Conservation (phyloP, 2,888 invertebrate genomes). For the Trissonchulus latispiculum region DNA sequence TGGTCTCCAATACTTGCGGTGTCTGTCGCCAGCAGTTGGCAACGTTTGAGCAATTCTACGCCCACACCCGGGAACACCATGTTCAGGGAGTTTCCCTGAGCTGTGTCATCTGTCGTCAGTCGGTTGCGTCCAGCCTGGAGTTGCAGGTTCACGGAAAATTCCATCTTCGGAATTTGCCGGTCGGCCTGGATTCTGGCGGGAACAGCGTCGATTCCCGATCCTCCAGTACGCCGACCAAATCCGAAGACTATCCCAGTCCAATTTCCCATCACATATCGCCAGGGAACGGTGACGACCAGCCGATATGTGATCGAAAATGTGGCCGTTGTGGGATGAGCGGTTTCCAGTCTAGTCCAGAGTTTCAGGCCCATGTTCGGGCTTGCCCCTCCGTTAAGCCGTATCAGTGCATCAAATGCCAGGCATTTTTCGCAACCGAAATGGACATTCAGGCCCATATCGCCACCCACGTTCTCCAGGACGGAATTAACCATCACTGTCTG, state of each 20-base stretch:
- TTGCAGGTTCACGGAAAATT: slow-evolving; percentile 77
- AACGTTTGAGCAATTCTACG: slow-evolving; percentile 50
- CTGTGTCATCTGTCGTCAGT: slow-evolving; percentile 83
- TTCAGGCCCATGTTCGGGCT: neutral
- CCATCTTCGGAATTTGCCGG: no score
- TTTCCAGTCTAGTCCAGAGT: neutral
- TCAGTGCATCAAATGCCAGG: slow-evolving; percentile 60
- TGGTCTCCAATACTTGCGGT: slow-evolving; percentile 70
- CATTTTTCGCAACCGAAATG: slow-evolving; percentile 56
- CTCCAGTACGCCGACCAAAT: neutral
- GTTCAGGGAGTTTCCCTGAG: slow-evolving; percentile 58
- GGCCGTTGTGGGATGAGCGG: neutral
- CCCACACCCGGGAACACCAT: slow-evolving; percentile 50
- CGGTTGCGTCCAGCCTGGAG: slow-evolving; percentile 74
- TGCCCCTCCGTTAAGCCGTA: slow-evolving; percentile 47
- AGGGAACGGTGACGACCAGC: no score
- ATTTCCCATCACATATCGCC: no score
- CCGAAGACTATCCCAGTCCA: neutral
- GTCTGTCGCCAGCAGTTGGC: slow-evolving; percentile 64
- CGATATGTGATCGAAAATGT: no score
- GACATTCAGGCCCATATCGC: slow-evolving; percentile 57
- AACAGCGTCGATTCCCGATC: neutral
- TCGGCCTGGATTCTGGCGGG: neutral
- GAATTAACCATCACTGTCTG: slow-evolving; percentile 59
- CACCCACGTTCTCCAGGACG: slow-evolving; percentile 52